Evolutionary conservation across 1,140 invertebrate genomes (phyloP).

Genomic region (Lucilia cuprina): DNA sequence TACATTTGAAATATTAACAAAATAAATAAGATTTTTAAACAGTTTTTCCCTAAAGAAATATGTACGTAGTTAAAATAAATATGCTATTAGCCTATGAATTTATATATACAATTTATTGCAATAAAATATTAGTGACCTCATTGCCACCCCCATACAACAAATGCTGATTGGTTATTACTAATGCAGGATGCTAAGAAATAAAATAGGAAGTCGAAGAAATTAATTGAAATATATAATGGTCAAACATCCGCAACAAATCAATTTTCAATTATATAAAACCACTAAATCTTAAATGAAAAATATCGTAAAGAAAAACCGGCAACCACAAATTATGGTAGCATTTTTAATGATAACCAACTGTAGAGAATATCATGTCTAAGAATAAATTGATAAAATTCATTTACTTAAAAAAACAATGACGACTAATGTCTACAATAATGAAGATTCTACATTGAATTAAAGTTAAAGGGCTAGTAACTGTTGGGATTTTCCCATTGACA

Average conservation of each 20-base stretch:
- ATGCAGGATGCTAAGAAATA: not conserved
- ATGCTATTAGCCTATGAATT: not conserved
- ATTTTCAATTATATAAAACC: not conserved
- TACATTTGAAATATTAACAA: not conserved
- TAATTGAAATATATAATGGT: slow-evolving; percentile 12
- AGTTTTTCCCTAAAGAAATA: not conserved
- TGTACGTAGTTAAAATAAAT: not conserved
- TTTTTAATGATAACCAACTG: not conserved
- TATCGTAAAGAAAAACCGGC: not conserved
- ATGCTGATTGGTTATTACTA: not conserved
- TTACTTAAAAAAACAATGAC: too few relatives aligned
- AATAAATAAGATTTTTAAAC: not conserved
- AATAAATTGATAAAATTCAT: too few relatives aligned
- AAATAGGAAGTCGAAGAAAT: not conserved
- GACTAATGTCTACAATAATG: too few relatives aligned
- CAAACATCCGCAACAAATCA: slow-evolving; percentile 10
- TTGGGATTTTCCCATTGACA: too few relatives aligned
- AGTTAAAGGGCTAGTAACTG: too few relatives aligned
- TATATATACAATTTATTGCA: not conserved
- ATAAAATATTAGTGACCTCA: not conserved
- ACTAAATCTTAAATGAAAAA: not conserved
- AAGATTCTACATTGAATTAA: too few relatives aligned
- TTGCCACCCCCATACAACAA: not conserved
- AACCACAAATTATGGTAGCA: not conserved
- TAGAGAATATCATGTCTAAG: not conserved